Evolutionary conservation across 2,888 invertebrate species (phyloP), one percentile per base, ranked within the genome.

Genomic region (Ganaspis brasiliensis): DNA sequence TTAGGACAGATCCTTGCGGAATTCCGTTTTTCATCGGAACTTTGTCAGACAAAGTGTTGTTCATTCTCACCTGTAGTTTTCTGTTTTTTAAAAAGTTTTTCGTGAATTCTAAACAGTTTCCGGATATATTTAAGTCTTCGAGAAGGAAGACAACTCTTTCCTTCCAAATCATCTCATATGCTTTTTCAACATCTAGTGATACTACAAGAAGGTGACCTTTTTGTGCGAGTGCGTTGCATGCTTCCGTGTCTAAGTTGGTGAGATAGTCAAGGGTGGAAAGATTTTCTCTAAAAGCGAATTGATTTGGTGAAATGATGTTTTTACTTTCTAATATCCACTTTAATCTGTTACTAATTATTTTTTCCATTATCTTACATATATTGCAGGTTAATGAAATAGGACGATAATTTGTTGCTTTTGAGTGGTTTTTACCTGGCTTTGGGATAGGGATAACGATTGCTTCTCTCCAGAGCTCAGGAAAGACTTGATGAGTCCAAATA

Each of bases 121-220:
- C 75, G 35, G 45, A 37, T 52, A 79, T 35, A 16, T 57, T 73
- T 12, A 19, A 9, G 12, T 76, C 19, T 12, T 26, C 9, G 6
- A 77, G 35, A 31, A 78, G 49, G 1, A 49, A 8, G 6, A 75
- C 16, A 26, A 75, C 37, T 61, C 75, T 40, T 4, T 76, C 61
- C 21, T 70, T 74, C 76, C 76, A 79, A 2, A 80, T 63, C 78
- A 79, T 79, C 14, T 82, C 19, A 19, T 52, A 52, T 19, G 52
- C 52, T 19, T 52, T 52, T 19, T 52, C 52, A 0, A 52, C 19
- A 35, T 83, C 79, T 9, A 83, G 52, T 14, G 73, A 61, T 1
- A 82, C 77, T 1, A 73, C 76, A 9, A 81, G 35, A 3, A 81
- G 57, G 19, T 82, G 81, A 67, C 79, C 40, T 8, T 83, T 74